Conservation (phyloP, 2,888 invertebrate species). For the Andricus quercusramuli region DNA sequence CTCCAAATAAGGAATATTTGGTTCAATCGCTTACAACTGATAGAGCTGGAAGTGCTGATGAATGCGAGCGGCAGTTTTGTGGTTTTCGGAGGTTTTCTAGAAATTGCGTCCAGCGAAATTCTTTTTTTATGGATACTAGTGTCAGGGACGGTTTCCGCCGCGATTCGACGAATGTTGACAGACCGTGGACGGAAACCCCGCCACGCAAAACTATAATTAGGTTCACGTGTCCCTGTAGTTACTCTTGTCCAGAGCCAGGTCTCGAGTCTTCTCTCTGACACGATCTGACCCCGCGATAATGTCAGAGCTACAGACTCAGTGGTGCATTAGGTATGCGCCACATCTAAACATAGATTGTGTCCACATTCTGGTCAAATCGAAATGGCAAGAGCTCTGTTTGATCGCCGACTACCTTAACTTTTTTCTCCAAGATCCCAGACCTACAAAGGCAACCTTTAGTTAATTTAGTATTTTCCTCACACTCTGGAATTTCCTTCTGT, state of each 20-base stretch:
- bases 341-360: conserved; percentile 72
- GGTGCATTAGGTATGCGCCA: conserved; percentile 67
- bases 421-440: background rate
- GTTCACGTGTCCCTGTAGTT: conserved; percentile 43
- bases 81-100: background rate
- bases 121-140: background rate
- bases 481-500: background rate
- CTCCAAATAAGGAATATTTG: too few relatives aligned
- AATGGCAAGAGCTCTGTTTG: conserved; percentile 27
- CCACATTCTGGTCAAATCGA: conserved; percentile 41
- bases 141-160: conserved; percentile 40
- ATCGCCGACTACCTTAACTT: background rate
- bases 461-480: conserved; percentile 6
- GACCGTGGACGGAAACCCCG: conserved; percentile 51
- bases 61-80: background rate
- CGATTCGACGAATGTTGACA: conserved; percentile 49
- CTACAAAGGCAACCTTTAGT: background rate
- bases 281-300: conserved; percentile 73
- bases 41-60: too few relatives aligned
- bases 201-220: conserved; percentile 61
- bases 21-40: too few relatives aligned
- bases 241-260: conserved; percentile 54
- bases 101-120: background rate
- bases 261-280: conserved; percentile 62
- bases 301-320: conserved; percentile 66